These are phyloP conservation scores for Platichthys flesus DNA, from an alignment of 2,113 vertebrate species.

Conservation along the genomic window DNA sequence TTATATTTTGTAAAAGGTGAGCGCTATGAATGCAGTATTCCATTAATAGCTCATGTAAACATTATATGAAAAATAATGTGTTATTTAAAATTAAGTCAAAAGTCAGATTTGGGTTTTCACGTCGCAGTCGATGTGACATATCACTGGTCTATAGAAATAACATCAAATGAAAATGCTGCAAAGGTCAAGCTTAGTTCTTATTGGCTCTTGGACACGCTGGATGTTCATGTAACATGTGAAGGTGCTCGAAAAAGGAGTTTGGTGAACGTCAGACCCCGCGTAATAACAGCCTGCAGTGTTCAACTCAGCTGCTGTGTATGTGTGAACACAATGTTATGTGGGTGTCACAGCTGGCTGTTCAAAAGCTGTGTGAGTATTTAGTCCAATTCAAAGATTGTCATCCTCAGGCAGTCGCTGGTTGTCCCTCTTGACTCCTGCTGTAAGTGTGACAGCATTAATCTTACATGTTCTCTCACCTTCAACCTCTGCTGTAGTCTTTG, in stretches of 20 bases:
- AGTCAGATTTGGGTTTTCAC: too few relatives aligned
- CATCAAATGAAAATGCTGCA: slow-evolving; percentile 1
- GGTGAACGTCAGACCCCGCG: slow-evolving; percentile 20
- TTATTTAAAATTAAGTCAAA: too few relatives aligned
- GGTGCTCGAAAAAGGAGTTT: neutral
- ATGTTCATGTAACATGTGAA: neutral
- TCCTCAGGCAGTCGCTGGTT: neutral
- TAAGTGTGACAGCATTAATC: slow-evolving; percentile 7
- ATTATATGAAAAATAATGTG: too few relatives aligned
- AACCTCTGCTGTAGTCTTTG: neutral
- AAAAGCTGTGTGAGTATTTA: slow-evolving; percentile 47
- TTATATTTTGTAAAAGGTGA: too few relatives aligned
- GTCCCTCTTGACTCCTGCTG: too few relatives aligned
- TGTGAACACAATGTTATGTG: slow-evolving; percentile 31
- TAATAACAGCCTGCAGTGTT: slow-evolving; percentile 18
- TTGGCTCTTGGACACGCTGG: slow-evolving; percentile 1
- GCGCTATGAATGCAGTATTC: too few relatives aligned
- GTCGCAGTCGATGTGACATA: too few relatives aligned
- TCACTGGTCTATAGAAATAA: neutral
- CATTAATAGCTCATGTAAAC: too few relatives aligned
- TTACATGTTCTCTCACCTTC: slow-evolving; percentile 38
- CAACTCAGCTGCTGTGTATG: slow-evolving; percentile 26
- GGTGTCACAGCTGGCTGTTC: slow-evolving; percentile 58
- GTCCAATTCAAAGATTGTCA: slow-evolving; percentile 26
- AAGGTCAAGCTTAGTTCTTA: neutral